Evolutionary conservation across 2,888 invertebrate species (phyloP).

Genomic region (Smittia sp.): DNA sequence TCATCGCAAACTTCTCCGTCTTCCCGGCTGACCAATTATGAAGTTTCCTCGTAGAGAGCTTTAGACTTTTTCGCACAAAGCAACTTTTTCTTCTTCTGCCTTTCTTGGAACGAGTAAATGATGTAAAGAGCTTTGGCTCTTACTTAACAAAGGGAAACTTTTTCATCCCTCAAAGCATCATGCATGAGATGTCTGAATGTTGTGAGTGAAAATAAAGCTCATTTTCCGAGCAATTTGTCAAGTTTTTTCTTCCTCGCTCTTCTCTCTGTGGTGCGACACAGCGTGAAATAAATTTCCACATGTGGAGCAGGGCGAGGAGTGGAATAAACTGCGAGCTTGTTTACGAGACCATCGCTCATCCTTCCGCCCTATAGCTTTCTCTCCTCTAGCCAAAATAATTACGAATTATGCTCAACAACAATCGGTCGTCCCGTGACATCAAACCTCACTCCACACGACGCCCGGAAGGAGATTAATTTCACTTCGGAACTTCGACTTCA

Average conservation of each 20-base stretch:
- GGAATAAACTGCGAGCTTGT: not conserved
- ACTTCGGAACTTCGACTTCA: not conserved
- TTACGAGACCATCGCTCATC: constrained; percentile 23
- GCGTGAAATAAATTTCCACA: not conserved
- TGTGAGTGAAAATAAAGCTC: constrained; percentile 9
- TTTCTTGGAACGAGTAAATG: too few relatives aligned
- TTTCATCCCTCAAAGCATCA: not conserved
- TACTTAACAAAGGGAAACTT: not conserved
- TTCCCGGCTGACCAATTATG: too few relatives aligned
- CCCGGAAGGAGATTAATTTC: not conserved
- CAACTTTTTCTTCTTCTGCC: too few relatives aligned
- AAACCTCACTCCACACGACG: too few relatives aligned
- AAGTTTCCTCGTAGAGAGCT: too few relatives aligned
- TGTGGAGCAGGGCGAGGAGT: not conserved
- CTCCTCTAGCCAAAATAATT: too few relatives aligned
- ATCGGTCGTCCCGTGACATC: too few relatives aligned
- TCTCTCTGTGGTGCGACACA: not conserved
- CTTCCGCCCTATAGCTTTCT: not conserved
- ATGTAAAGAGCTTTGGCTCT: too few relatives aligned
- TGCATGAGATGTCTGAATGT: not conserved
- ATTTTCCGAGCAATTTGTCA: constrained; percentile 31
- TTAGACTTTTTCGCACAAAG: too few relatives aligned
- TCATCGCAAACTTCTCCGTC: too few relatives aligned
- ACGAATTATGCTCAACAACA: too few relatives aligned
- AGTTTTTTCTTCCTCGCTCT: not conserved